These are phyloP conservation scores for Aphodius sticticus DNA, from an alignment of 2,888 invertebrate species.

Conservation along the genomic window DNA sequence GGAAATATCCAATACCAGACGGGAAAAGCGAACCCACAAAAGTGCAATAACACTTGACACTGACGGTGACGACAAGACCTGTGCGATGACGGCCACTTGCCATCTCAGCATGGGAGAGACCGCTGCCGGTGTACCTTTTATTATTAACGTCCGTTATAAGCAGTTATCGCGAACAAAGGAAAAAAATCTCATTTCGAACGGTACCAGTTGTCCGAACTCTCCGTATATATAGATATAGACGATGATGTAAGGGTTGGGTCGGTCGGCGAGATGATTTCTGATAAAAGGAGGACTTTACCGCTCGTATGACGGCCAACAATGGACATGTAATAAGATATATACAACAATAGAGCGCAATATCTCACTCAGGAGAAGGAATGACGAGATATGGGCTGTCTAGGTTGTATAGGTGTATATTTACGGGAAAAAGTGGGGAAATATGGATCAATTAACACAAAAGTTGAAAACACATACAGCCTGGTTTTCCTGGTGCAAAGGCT, in stretches of 20 bases:
- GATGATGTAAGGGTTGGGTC: conserved; percentile 46
- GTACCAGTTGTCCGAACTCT: conserved; percentile 43
- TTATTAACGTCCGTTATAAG: conserved; percentile 54
- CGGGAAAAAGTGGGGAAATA: neutral
- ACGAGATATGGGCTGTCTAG: neutral
- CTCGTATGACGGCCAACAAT: conserved; percentile 36
- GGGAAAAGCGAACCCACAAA: neutral
- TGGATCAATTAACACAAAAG: no score
- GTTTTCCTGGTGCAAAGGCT: no score
- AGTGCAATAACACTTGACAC: conserved; percentile 38
- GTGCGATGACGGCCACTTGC: conserved; percentile 45
- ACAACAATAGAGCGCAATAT: conserved; percentile 36
- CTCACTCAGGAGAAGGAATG: conserved; percentile 23
- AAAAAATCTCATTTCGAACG: conserved; percentile 57
- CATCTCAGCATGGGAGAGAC: conserved; percentile 30
- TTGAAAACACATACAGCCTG: no score
- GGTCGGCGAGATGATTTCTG: conserved; percentile 44
- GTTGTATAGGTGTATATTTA: neutral
- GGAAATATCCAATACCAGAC: neutral
- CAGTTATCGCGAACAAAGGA: conserved; percentile 56
- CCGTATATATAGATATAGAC: conserved; percentile 16
- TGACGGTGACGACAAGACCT: conserved; percentile 29
- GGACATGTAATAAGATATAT: conserved; percentile 36
- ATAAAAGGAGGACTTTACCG: conserved; percentile 57
- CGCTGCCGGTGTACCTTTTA: conserved; percentile 52